Evolutionary conservation across 2,113 vertebrate species (phyloP), one percentile per base, ranked within the genome.

Genomic region (Corapipo altera): DNA sequence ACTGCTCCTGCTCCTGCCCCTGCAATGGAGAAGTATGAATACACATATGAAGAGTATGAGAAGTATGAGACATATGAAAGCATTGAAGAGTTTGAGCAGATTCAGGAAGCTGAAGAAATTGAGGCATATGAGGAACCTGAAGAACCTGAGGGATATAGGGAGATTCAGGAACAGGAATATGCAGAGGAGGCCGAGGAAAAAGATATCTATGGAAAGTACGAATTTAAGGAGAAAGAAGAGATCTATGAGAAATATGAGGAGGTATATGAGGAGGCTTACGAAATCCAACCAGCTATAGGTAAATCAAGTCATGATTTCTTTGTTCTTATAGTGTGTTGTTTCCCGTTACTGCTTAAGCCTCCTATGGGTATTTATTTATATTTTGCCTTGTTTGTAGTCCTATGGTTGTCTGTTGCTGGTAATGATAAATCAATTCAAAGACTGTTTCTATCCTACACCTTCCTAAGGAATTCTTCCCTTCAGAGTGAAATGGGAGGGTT

Each of bases 231-330:
- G 65, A 69, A 80, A 22, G 95, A 97, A 91, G 91, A 96, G 26
- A 67, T 95, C 86, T 95, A 72, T 89, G 96, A 97, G 77, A 92
- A 94, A 61, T 89, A 89, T 14, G 93, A 96, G 51, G 95, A 97
- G 51, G 82, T 62, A 5, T 97, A 97, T 33, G 94, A 97, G 51
- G 96, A 97, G 57, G 72, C 92, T 57, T 95, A 97, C 3, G 89
- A 97, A 49, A 96, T 95, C 72, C 89, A 84, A 20, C 95, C 97
- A 91, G 87, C 97, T 65, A 96, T 89, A 98, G 98, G 98, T 98
- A 98, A 64, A 97, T 48, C 67, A n/a, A 24, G 28, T 78, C 4
- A 39, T 88, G 9, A 61, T 80, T 93, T 93, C 54, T 86, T 84
- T 84, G 39, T 72, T 84, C 52, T 87, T 91, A 21, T 1, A 48